Evolutionary conservation across 2,113 vertebrate genomes (phyloP), one percentile per base, ranked within the genome.

Genomic region (Noturus placidus): DNA sequence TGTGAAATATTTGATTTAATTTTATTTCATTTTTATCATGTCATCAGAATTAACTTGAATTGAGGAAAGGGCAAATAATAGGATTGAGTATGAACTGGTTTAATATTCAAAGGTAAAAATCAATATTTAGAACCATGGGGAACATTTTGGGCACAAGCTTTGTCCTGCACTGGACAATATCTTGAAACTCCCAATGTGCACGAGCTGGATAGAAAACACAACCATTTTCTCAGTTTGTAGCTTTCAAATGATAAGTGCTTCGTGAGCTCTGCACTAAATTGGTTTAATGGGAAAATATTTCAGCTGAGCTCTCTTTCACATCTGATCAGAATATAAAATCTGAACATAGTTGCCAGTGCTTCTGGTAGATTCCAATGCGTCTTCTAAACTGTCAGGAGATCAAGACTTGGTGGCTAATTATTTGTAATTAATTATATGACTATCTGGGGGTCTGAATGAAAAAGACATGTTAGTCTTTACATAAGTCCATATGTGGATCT

Each of bases 321-420:
- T 97, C 95, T 95, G 93, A 94, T 95, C 96, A 96, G 95, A 97
- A 96, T 95, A 94, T 92, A 42, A 20, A 72, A 72, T 74, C 19
- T 42, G 35, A 74, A 20, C 19, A 1, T 25, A 74, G 35, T 10
- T 46, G 95, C 96, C 96, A 95, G 94, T 94, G 93, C 92, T 95
- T 95, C 95, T 96, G 96, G 97, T 96, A 96, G 97, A 97, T 96
- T 97, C 95, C 96, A 96, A 96, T 96, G 93, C 96, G 96, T 95
- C 96, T 96, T 95, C 96, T 97, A 97, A 98, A 98, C 96, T 96
- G 95, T 96, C 96, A 93, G 95, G 95, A 95, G 94, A 93, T 93
- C 92, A 94, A 93, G 93, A 92, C 92, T 95, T 93, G 94, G 83
- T 91, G 92, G 94, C 95, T 92, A 87, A 82, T 65, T 46, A 25